Conservation (phyloP, 2,113 vertebrate genomes). For the Paedocypris sp. region DNA sequence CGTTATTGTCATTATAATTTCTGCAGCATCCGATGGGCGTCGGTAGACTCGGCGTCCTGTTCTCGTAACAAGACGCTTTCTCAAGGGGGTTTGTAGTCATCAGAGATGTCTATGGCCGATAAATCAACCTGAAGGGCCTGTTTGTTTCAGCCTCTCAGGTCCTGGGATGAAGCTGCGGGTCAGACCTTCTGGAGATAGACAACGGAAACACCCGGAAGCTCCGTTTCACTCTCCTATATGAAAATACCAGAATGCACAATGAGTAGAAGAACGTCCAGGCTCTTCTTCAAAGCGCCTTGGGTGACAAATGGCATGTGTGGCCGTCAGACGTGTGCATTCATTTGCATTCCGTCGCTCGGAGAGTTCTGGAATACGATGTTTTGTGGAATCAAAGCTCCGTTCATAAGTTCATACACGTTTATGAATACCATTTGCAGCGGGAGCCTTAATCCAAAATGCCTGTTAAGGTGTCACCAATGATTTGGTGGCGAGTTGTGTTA, state of each 20-base stretch:
- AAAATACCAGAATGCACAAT: conserved; percentile 32
- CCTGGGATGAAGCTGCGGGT: conserved; percentile 57
- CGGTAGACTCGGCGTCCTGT: not conserved
- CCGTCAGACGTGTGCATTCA: conserved; percentile 8
- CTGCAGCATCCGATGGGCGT: conserved; percentile 8
- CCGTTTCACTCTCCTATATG: conserved; percentile 23
- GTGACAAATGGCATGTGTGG: conserved; percentile 3
- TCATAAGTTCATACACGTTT: too few species aligned
- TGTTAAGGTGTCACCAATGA: too few species aligned
- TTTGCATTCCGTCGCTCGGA: too few species aligned
- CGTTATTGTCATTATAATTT: conserved; percentile 17
- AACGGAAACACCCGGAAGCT: conserved; percentile 39
- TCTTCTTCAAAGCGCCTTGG: conserved; percentile 12
- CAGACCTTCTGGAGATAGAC: conserved; percentile 37
- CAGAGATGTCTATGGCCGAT: conserved; percentile 46
- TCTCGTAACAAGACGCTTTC: conserved; percentile 10
- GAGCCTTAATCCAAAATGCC: too few species aligned
- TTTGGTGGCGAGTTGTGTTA: too few species aligned
- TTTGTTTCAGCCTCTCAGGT: conserved; percentile 55
- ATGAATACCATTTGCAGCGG: too few species aligned
- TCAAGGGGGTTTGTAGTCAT: conserved; percentile 26
- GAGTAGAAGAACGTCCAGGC: conserved; percentile 7
- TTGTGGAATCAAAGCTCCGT: too few species aligned
- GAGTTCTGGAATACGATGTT: too few species aligned
- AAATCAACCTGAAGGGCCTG: conserved; percentile 65